phyloP scores from a whole-genome alignment of 2,797 vertebrate genomes.

The Masticophis lateralis region DNA sequence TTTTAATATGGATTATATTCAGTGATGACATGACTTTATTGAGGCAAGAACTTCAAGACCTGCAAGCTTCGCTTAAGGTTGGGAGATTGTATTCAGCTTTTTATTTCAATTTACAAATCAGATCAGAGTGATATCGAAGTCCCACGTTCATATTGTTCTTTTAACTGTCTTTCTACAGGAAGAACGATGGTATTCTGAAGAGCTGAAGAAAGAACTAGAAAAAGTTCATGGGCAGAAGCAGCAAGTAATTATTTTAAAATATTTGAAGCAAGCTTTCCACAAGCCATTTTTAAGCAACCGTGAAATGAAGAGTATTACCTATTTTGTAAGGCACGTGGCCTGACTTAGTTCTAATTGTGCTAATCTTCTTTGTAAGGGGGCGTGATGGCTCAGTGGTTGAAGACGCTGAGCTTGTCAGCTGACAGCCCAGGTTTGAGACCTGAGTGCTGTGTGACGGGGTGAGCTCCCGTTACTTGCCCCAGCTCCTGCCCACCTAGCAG shows the following conservation, averaged over 20 bases:
- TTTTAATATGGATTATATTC: conserved; percentile 53
- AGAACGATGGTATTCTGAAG: conserved; percentile 97
- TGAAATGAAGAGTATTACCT: conserved; percentile 66
- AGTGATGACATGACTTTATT: conserved; percentile 89
- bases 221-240: conserved; percentile 96
- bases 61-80: conserved; percentile 94
- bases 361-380: conserved; percentile 21
- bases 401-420: neutral
- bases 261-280: conserved; percentile 69
- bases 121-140: conserved; percentile 28
- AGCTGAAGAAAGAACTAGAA: conserved; percentile 98
- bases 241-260: conserved; percentile 96
- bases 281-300: conserved; percentile 60
- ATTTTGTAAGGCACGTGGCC: conserved; percentile 66
- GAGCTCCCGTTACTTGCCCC: neutral
- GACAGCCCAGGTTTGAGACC: neutral
- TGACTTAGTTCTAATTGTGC: conserved; percentile 57
- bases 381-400: neutral
- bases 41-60: conserved; percentile 92
- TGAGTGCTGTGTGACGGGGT: neutral
- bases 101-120: conserved; percentile 49
- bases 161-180: conserved; percentile 75
- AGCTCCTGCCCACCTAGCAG: neutral
- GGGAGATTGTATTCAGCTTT: conserved; percentile 54
- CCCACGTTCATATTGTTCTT: conserved; percentile 44